These are phyloP conservation scores for Acanthoscelides obtectus DNA, from an alignment of 2,888 invertebrate genomes.

Conservation along the genomic window DNA sequence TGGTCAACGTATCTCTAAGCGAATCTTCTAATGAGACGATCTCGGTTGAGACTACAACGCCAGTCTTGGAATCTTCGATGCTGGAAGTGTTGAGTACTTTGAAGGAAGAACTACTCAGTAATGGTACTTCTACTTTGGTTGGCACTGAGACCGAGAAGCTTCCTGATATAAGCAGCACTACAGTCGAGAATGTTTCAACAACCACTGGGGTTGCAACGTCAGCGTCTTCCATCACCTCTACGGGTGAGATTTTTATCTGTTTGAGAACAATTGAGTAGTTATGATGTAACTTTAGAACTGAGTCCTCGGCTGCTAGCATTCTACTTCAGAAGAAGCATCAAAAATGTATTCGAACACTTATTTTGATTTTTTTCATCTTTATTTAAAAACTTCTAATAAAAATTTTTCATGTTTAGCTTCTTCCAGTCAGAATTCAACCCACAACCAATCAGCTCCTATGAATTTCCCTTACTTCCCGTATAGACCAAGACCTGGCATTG, in stretches of 20 bases:
- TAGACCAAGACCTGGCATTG: slow-evolving; percentile 78
- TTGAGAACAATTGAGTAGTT: no score
- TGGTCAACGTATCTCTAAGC: background rate
- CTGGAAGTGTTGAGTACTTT: slow-evolving; percentile 39
- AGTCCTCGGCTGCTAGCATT: no score
- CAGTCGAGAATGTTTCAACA: background rate
- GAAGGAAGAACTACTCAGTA: slow-evolving; percentile 28
- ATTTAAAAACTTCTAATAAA: no score
- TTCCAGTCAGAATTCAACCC: background rate
- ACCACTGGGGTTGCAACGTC: background rate
- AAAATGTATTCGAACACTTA: no score
- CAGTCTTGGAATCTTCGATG: slow-evolving; percentile 45
- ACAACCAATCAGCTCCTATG: slow-evolving; percentile 17
- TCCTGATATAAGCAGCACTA: slow-evolving; percentile 28
- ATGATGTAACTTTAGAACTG: no score
- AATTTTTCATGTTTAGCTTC: no score
- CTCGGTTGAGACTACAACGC: background rate
- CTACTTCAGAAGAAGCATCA: no score
- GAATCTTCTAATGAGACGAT: background rate
- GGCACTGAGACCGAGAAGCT: slow-evolving; percentile 47
- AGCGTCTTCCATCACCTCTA: background rate
- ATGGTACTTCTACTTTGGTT: slow-evolving; percentile 25
- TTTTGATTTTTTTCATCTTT: no score
- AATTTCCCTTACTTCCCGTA: slow-evolving; percentile 57
- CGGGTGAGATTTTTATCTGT: no score